Evolutionary conservation across 2,888 invertebrate species (phyloP).

Genomic region (Nemoura dubitans): DNA sequence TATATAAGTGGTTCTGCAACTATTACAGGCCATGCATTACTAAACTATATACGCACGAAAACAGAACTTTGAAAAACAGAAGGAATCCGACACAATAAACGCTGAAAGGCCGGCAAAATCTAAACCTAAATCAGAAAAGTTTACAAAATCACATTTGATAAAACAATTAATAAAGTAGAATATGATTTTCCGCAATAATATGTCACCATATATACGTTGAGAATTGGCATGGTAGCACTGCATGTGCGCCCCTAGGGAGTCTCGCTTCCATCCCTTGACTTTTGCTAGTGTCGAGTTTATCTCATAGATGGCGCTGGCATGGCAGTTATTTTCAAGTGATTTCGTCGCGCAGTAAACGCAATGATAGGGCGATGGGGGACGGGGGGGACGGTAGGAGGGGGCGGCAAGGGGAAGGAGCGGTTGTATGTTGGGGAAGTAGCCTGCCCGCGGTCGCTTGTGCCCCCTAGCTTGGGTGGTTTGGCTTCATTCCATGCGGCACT

Average conservation of each 20-base stretch:
- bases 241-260: neutral
- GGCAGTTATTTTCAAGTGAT: conserved; percentile 20
- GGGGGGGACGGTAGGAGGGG: neutral
- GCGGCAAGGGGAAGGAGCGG: neutral
- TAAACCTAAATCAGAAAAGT: neutral
- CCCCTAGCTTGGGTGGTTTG: neutral
- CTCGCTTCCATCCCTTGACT: neutral
- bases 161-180: neutral
- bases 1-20: no score
- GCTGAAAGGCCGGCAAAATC: no score
- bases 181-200: neutral
- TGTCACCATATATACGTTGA: neutral
- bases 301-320: conserved; percentile 24
- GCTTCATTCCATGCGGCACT: neutral
- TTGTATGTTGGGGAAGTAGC: neutral
- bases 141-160: neutral
- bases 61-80: neutral
- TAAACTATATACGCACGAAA: neutral
- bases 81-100: neutral
- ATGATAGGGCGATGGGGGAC: neutral
- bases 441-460: neutral
- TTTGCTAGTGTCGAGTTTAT: conserved; percentile 3
- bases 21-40: no score
- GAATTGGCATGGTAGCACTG: neutral
- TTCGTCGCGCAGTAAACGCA: neutral